Conservation (phyloP, 2,888 invertebrate species). For the Standfussiana lucernea region DNA sequence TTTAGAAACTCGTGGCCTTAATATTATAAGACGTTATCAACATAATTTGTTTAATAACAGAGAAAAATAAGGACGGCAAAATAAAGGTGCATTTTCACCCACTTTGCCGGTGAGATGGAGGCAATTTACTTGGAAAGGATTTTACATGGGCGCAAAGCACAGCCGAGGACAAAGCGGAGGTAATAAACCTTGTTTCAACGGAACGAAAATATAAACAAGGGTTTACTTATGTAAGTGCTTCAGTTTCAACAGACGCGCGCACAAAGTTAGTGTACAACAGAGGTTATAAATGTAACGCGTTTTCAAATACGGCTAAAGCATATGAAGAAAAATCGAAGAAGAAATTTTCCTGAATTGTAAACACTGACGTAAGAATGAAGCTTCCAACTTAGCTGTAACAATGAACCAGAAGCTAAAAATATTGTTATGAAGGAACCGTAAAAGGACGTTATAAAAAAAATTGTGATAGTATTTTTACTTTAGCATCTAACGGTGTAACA, state of each 20-base stretch:
- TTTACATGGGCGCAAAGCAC: conserved; percentile 77
- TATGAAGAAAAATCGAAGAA: conserved; percentile 12
- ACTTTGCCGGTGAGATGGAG: conserved; percentile 75
- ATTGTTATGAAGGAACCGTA: conserved; percentile 60
- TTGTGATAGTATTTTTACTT: conserved; percentile 65
- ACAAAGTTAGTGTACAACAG: conserved; percentile 41
- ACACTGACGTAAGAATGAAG: conserved; percentile 37
- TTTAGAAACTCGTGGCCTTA: conserved; percentile 56
- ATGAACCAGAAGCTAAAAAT: conserved; percentile 57
- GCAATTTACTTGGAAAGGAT: conserved; percentile 83
- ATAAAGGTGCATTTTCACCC: conserved; percentile 77
- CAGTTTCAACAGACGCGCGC: conserved; percentile 58
- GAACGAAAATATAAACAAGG: conserved; percentile 80
- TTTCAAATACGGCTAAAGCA: conserved; percentile 28
- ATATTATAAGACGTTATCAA: conserved; percentile 62
- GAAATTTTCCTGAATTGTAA: conserved; percentile 15
- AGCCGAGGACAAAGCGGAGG: conserved; percentile 80
- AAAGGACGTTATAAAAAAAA: conserved; percentile 67
- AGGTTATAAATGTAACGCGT: conserved; percentile 19
- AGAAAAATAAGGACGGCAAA: conserved; percentile 71
- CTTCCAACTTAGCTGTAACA: conserved; percentile 60
- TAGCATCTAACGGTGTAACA: conserved; percentile 43
- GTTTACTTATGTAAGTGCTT: conserved; percentile 61
- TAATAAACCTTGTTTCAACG: conserved; percentile 82
- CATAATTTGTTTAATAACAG: conserved; percentile 69